Percentiles rank a stretch among this genome's conserved stretches.
These are phyloP conservation scores for Limulus polyphemus DNA, from an alignment of 2,888 invertebrate genomes.

Conservation along the genomic window DNA sequence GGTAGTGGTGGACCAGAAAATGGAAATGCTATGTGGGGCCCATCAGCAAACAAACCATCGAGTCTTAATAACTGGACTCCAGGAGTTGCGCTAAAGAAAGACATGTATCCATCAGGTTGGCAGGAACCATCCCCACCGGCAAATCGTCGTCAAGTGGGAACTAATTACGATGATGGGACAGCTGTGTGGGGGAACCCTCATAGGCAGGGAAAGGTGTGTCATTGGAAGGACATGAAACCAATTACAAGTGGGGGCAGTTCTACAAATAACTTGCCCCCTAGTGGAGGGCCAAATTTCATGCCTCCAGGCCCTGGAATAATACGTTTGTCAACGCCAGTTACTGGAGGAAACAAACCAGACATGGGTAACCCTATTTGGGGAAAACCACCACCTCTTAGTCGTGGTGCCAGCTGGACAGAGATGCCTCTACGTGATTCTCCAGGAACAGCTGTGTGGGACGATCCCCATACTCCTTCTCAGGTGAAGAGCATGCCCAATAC, in stretches of 20 bases:
- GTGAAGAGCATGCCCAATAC: conserved; percentile 13
- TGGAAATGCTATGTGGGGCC: conserved; percentile 7
- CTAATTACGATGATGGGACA: conserved; percentile 63
- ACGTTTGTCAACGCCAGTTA: conserved; percentile 19
- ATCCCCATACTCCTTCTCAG: conserved; percentile 8
- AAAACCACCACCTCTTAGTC: conserved; percentile 11
- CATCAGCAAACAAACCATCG: conserved; percentile 10
- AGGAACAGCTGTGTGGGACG: conserved; percentile 15
- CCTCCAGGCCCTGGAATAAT: conserved; percentile 26
- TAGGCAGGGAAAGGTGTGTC: conserved; percentile 42
- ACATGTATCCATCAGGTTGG: conserved; percentile 21
- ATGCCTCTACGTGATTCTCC: conserved; percentile 18
- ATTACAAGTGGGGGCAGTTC: conserved; percentile 7
- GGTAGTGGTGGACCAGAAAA: conserved; percentile 12
- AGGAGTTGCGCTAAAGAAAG: not conserved
- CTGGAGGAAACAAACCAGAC: conserved; percentile 7
- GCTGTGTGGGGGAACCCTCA: conserved; percentile 62
- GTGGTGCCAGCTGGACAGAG: conserved; percentile 19
- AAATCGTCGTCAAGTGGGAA: conserved; percentile 5
- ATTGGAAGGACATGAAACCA: conserved; percentile 46
- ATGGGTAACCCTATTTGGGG: conserved; percentile 7
- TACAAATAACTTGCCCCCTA: conserved; percentile 15
- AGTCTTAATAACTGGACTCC: conserved; percentile 19
- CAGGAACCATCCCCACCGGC: conserved; percentile 24
- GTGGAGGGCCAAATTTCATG: conserved; percentile 6